A percentile compares a stretch with the other conserved stretches of the same genome.
phyloP scores from a whole-genome alignment of 2,888 invertebrate genomes.

The Andricus quercusramuli region DNA sequence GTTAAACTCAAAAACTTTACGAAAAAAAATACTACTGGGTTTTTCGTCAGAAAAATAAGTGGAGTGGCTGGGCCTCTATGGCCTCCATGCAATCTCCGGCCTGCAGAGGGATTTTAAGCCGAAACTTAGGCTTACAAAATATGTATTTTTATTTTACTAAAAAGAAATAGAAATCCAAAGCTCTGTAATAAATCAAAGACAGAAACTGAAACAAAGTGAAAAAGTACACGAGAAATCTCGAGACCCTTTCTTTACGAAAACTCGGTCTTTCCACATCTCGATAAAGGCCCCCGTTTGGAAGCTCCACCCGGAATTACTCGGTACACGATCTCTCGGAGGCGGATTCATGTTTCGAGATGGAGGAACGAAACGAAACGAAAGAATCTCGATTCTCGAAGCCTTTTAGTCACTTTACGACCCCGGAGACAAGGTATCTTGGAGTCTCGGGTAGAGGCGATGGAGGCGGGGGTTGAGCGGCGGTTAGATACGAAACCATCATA shows the following conservation, averaged over 20 bases:
- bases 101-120: no score
- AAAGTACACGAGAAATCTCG: background rate
- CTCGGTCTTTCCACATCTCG: background rate
- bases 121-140: no score
- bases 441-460: slow-evolving; percentile 58
- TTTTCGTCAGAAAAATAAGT: no score
- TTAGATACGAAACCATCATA: slow-evolving; percentile 73
- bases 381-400: slow-evolving; percentile 67
- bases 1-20: no score
- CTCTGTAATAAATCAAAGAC: background rate
- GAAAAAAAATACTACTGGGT: no score
- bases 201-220: background rate
- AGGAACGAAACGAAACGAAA: slow-evolving; percentile 53
- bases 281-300: background rate
- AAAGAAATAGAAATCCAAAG: no score
- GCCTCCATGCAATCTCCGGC: no score
- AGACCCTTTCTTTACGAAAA: background rate
- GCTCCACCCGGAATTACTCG: slow-evolving; percentile 31
- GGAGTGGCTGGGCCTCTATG: no score
- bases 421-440: slow-evolving; percentile 66
- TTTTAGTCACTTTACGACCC: slow-evolving; percentile 73
- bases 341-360: slow-evolving; percentile 23
- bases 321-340: slow-evolving; percentile 11
- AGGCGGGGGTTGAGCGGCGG: slow-evolving; percentile 54
- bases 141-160: no score